Percentiles rank a stretch among this genome's conserved stretches.
Evolutionary conservation across 2,888 invertebrate genomes (phyloP).

Genomic region (Micoletzkya japonica): DNA sequence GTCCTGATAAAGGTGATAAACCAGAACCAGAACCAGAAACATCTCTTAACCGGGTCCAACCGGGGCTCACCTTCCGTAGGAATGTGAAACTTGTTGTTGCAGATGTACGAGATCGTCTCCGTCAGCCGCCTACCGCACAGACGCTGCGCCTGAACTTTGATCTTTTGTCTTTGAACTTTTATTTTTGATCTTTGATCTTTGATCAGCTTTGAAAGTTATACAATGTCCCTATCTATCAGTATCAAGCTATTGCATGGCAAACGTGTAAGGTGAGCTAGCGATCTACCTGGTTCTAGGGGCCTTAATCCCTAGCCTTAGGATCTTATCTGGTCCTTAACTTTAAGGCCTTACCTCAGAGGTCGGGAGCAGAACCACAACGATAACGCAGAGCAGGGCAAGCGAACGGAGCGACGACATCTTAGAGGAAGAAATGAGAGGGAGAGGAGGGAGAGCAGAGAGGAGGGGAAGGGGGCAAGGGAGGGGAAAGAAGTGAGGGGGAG

Average conservation of each 20-base stretch:
- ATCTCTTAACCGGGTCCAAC: no score
- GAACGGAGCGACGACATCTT: background rate
- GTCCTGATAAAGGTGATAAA: no score
- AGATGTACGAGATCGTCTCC: slow-evolving; percentile 12
- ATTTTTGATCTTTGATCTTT: background rate
- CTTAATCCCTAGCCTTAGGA: no score
- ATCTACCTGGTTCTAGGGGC: no score
- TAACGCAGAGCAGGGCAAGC: background rate
- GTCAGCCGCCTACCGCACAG: slow-evolving; percentile 22
- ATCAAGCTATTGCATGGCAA: no score
- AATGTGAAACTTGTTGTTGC: slow-evolving; percentile 20
- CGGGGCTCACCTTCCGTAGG: slow-evolving; percentile 11
- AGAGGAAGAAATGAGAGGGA: background rate
- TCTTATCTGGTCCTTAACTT: background rate
- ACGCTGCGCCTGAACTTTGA: slow-evolving; percentile 3
- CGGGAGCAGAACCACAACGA: background rate
- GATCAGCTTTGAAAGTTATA: no score
- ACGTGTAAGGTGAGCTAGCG: background rate
- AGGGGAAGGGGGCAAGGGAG: background rate
- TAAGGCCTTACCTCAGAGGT: slow-evolving; percentile 9
- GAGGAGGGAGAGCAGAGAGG: background rate
- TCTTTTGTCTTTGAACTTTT: background rate
- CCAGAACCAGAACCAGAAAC: no score
- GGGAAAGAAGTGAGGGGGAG: background rate
- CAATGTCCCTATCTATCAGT: no score